Evolutionary conservation across 2,888 invertebrate species (phyloP).

Genomic region (Platycheirus albimanus): DNA sequence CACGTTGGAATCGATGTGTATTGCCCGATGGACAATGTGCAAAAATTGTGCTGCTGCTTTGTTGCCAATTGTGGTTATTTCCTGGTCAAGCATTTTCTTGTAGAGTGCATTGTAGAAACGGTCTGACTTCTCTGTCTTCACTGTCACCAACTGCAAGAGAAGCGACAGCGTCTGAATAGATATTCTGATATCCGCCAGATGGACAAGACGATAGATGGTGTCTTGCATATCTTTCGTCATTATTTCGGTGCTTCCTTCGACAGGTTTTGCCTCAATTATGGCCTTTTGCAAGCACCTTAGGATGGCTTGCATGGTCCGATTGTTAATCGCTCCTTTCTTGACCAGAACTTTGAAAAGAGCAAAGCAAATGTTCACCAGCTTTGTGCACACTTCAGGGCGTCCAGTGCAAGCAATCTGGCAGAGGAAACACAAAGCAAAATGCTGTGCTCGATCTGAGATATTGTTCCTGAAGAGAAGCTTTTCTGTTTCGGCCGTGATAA

Average conservation of each 20-base stretch:
- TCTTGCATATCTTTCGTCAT: conserved; percentile 83
- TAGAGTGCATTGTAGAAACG: conserved; percentile 94
- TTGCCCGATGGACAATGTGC: conserved; percentile 92
- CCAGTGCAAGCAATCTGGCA: conserved; percentile 90
- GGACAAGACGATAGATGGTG: conserved; percentile 91
- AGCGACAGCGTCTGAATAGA: conserved; percentile 83
- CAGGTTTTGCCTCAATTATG: conserved; percentile 80
- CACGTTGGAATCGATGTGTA: conserved; percentile 90
- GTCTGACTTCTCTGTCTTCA: conserved; percentile 80
- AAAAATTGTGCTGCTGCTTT: conserved; percentile 90
- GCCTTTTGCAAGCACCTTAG: conserved; percentile 92
- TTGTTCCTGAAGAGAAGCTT: conserved; percentile 94
- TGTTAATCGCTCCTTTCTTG: conserved; percentile 91
- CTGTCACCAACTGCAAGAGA: conserved; percentile 80
- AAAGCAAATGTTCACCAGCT: conserved; percentile 95
- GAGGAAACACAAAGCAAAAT: conserved; percentile 96
- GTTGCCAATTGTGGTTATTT: conserved; percentile 84
- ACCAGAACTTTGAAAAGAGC: conserved; percentile 96
- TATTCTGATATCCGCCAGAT: conserved; percentile 89
- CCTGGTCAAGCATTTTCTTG: conserved; percentile 91
- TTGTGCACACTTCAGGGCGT: conserved; percentile 91
- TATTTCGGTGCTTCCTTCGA: conserved; percentile 78
- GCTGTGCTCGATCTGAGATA: conserved; percentile 92
- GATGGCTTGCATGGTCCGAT: conserved; percentile 92
- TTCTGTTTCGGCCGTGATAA: conserved; percentile 94